These are phyloP conservation scores for Neolamprologus sp. DNA, from an alignment of 2,113 vertebrate species.

Conservation along the genomic window DNA sequence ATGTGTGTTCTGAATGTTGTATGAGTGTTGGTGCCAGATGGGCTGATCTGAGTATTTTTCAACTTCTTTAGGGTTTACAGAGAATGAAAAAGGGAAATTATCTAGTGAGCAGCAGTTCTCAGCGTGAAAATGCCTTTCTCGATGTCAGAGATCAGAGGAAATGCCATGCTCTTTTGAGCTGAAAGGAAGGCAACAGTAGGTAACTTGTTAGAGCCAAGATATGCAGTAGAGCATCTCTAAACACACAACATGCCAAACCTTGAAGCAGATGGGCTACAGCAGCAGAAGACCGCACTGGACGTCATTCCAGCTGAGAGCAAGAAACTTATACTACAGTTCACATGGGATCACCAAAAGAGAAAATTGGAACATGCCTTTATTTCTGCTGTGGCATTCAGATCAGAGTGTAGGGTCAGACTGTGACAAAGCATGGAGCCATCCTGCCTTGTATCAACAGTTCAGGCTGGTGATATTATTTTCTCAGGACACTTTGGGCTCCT, in stretches of 20 bases:
- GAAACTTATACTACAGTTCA: not conserved
- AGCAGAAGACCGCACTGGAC: not conserved
- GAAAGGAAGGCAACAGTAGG: not conserved
- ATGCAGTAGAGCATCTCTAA: not conserved
- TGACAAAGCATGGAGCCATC: not conserved
- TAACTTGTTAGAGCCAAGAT: not conserved
- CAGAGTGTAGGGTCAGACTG: not conserved
- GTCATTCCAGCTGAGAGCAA: not conserved
- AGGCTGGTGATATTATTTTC: not conserved
- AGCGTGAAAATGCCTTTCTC: not conserved
- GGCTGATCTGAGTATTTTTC: not conserved
- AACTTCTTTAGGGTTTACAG: not conserved
- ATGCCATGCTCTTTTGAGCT: not conserved
- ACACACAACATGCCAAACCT: not conserved
- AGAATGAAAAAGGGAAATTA: not conserved
- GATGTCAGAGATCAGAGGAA: not conserved
- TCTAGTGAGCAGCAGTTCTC: not conserved
- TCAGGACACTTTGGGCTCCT: not conserved
- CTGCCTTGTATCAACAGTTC: not conserved
- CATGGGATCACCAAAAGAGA: not conserved
- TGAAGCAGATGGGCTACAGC: not conserved
- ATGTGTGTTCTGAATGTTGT: not conserved
- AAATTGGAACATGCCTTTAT: not conserved
- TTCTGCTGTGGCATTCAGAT: not conserved
- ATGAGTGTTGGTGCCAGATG: not conserved